A percentile compares a stretch with the other conserved stretches of the same genome.
phyloP scores from a whole-genome alignment of 2,113 vertebrate genomes.

The Riparia riparia region DNA sequence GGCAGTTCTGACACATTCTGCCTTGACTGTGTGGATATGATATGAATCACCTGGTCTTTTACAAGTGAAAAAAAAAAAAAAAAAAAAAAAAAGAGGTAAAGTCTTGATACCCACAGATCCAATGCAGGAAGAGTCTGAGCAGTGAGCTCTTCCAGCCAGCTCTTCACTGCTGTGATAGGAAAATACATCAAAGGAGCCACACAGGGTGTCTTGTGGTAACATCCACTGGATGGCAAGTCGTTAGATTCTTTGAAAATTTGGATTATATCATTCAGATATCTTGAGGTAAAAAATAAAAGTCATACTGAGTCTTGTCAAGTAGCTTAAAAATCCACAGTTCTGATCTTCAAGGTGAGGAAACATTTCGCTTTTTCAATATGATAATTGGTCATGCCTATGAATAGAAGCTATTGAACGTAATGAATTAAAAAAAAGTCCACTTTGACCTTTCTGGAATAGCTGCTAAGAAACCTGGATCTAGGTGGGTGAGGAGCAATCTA shows the following conservation, averaged over 20 bases:
- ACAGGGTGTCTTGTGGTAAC: background rate
- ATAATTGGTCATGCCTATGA: background rate
- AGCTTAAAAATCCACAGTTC: background rate
- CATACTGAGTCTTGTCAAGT: background rate
- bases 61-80: background rate
- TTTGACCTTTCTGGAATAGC: background rate
- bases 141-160: background rate
- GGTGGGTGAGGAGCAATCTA: background rate
- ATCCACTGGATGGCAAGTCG: background rate
- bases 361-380: background rate
- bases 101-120: background rate
- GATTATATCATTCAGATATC: background rate
- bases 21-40: background rate
- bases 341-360: background rate
- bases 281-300: background rate
- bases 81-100: background rate
- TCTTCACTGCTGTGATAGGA: background rate
- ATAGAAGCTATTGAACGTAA: background rate
- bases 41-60: background rate
- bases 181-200: background rate
- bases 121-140: background rate
- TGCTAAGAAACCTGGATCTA: background rate
- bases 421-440: background rate
- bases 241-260: background rate
- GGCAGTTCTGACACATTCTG: background rate